A percentile compares a stretch with the other conserved stretches of the same genome.
Conservation (phyloP, 2,113 vertebrate species). For the Drymodes brunneopygia region DNA sequence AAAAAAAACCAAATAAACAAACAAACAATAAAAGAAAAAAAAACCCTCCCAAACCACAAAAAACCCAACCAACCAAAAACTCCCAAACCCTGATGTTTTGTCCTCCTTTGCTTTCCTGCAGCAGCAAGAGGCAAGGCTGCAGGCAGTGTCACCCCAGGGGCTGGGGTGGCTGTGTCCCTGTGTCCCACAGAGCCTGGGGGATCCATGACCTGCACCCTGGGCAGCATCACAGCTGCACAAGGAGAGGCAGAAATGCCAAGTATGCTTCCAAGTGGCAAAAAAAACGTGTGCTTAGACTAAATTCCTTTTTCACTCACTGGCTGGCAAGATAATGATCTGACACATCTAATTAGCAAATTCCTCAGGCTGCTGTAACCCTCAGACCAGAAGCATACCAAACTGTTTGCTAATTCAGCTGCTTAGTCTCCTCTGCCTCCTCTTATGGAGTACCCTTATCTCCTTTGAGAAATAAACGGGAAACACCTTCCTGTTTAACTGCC, state of each 20-base stretch:
- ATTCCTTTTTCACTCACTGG: neutral
- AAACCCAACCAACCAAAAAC: neutral
- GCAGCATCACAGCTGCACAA: accelerated
- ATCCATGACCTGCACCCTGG: neutral
- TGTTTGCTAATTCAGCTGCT: neutral
- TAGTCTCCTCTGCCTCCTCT: neutral
- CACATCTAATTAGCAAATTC: constrained; percentile 35
- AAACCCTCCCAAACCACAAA: neutral
- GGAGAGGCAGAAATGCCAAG: neutral
- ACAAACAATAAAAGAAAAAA: too few relatives aligned
- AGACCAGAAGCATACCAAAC: neutral
- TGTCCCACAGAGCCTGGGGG: accelerated
- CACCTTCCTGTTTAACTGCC: neutral
- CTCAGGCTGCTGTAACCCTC: constrained; percentile 12
- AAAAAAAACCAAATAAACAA: too few relatives aligned
- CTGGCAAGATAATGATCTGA: constrained; percentile 24
- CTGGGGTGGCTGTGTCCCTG: neutral
- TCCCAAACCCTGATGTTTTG: neutral
- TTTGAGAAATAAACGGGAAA: neutral
- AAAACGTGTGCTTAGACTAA: neutral
- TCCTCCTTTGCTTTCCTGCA: neutral
- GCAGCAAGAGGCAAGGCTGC: neutral
- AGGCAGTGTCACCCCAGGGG: neutral
- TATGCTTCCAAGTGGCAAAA: neutral
- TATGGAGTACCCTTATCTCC: neutral